Evolutionary conservation across 2,797 vertebrate species (phyloP).

Genomic region (Bradypodion ventrale): DNA sequence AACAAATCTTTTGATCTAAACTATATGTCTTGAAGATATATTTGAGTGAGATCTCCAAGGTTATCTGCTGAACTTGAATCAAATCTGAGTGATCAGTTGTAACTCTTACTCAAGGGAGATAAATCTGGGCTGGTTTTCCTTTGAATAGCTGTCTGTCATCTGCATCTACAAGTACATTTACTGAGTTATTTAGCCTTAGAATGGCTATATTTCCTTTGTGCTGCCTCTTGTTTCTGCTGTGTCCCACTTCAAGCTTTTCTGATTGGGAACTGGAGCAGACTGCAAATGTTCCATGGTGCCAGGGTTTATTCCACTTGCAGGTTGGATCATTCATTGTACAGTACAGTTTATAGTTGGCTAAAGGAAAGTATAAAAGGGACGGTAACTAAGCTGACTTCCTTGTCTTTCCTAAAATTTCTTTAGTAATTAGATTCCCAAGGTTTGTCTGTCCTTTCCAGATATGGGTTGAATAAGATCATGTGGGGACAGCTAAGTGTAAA

Average conservation of each 20-base stretch:
- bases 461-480: not conserved
- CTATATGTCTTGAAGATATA: not conserved
- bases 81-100: not conserved
- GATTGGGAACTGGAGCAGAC: not conserved
- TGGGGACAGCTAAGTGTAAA: not conserved
- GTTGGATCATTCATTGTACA: not conserved
- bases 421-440: not conserved
- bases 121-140: not conserved
- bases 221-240: not conserved
- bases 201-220: not conserved
- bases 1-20: not conserved
- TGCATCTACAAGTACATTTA: not conserved
- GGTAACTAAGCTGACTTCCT: not conserved
- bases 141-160: not conserved
- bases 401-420: not conserved
- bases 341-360: not conserved
- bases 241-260: not conserved
- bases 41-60: not conserved
- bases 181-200: not conserved
- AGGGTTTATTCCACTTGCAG: not conserved
- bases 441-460: not conserved
- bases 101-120: not conserved
- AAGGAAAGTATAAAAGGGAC: not conserved
- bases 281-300: not conserved
- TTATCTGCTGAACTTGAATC: not conserved